phyloP scores from a whole-genome alignment of 2,113 vertebrate genomes.

The Uria lomvia region DNA sequence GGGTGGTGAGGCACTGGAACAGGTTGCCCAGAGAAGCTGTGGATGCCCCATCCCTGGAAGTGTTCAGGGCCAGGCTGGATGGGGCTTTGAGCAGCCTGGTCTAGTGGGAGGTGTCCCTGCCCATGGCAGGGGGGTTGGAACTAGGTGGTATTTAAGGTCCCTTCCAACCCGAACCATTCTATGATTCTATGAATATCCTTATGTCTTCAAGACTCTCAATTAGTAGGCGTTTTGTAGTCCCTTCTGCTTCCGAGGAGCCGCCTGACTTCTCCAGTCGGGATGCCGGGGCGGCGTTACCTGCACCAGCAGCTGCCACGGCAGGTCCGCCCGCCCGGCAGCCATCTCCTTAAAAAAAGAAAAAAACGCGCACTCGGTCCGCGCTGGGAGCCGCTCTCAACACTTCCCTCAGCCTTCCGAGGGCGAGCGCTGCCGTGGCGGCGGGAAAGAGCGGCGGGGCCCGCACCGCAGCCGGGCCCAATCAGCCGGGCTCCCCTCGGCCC shows the following conservation, averaged over 20 bases:
- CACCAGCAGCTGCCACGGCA: background rate
- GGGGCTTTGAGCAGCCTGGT: background rate
- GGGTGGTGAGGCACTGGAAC: background rate
- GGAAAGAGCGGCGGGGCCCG: background rate
- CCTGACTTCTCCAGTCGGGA: rapidly evolving
- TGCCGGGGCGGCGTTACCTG: rapidly evolving
- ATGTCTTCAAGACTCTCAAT: too few relatives aligned
- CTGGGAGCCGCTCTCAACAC: background rate
- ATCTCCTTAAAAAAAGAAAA: too few relatives aligned
- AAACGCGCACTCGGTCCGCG: background rate
- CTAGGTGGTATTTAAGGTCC: background rate
- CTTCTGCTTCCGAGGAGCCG: background rate
- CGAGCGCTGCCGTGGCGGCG: too few relatives aligned
- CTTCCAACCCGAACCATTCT: background rate
- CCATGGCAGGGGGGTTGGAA: background rate
- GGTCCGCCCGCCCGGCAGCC: background rate
- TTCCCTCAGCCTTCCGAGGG: background rate
- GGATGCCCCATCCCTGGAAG: background rate
- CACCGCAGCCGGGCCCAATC: background rate
- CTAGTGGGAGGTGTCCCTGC: background rate
- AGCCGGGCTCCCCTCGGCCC: background rate
- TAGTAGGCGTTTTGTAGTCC: background rate
- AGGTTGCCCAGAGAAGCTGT: background rate
- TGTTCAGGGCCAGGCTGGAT: background rate
- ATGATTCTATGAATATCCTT: background rate